phyloP scores from a whole-genome alignment of 1,140 invertebrate genomes.

The Venustaconcha ellipsiformis region DNA sequence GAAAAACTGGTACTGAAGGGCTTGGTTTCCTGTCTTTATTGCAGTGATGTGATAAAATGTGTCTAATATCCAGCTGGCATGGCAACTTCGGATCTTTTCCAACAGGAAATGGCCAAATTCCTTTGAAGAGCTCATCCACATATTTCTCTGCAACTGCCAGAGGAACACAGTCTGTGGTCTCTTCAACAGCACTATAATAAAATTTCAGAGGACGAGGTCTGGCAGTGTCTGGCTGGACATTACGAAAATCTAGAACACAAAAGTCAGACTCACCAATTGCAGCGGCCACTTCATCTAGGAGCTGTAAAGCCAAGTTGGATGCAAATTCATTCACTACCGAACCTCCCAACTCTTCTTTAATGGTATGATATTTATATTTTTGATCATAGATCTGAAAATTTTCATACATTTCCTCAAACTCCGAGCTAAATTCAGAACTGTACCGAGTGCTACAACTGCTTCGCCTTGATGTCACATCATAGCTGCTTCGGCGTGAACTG shows the following conservation, averaged over 20 bases:
- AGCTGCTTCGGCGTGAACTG: conserved; percentile 55
- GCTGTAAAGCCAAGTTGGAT: conserved; percentile 34
- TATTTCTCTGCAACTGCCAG: conserved; percentile 11
- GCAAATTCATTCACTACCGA: conserved; percentile 51
- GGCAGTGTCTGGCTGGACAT: background rate
- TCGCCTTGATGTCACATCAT: conserved; percentile 20
- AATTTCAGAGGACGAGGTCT: conserved; percentile 7
- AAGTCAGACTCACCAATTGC: background rate
- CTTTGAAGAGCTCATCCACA: conserved; percentile 20
- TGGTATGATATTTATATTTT: conserved; percentile 50
- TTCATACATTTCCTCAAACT: conserved; percentile 63
- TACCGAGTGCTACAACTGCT: conserved; percentile 47
- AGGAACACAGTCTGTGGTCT: background rate
- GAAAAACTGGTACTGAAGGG: too few relatives aligned
- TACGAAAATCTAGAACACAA: background rate
- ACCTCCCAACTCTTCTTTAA: conserved; percentile 52
- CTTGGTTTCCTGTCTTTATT: too few relatives aligned
- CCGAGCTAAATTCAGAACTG: conserved; percentile 63
- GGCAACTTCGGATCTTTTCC: too few relatives aligned
- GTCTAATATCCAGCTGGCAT: too few relatives aligned
- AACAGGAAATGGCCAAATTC: conserved; percentile 22
- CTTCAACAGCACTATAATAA: background rate
- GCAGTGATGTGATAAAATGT: too few relatives aligned
- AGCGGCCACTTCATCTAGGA: conserved; percentile 47
- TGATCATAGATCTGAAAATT: conserved; percentile 50